Conservation (phyloP, 2,797 vertebrate genomes). For the Steatocranus sp. region DNA sequence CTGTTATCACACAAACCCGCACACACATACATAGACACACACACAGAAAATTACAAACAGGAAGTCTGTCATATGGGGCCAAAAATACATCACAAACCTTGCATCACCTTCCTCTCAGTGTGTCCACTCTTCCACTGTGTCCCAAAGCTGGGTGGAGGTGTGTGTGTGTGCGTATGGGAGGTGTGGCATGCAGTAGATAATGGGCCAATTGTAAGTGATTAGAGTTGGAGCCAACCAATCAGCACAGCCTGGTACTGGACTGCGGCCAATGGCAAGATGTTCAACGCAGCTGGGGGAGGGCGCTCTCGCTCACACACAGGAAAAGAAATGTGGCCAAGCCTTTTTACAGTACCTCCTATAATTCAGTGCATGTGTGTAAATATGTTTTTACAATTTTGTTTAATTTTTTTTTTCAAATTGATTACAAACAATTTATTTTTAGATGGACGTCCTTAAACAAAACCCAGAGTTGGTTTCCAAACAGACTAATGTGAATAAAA, state of each 20-base stretch:
- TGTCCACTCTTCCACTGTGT: slow-evolving; percentile 66
- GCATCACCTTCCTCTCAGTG: slow-evolving; percentile 73
- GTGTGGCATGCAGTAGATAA: slow-evolving; percentile 60
- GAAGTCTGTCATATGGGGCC: slow-evolving; percentile 33
- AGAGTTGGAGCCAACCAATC: slow-evolving; percentile 67
- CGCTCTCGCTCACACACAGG: slow-evolving; percentile 18
- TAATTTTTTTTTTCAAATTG: accelerated
- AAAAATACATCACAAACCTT: slow-evolving; percentile 76
- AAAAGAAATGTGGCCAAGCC: slow-evolving; percentile 36
- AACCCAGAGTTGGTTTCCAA: not conserved
- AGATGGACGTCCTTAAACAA: not conserved
- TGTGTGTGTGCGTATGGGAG: not conserved
- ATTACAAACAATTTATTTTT: not conserved
- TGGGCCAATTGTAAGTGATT: slow-evolving; percentile 64
- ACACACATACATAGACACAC: not conserved
- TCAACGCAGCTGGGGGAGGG: slow-evolving; percentile 41
- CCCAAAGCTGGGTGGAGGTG: slow-evolving; percentile 42
- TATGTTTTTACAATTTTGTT: not conserved
- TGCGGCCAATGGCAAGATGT: slow-evolving; percentile 64
- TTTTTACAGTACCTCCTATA: not conserved
- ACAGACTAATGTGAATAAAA: not conserved
- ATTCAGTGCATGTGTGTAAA: not conserved
- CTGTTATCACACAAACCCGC: not conserved
- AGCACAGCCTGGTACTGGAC: slow-evolving; percentile 26
- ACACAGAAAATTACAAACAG: slow-evolving; percentile 26